A percentile compares a stretch with the other conserved stretches of the same genome.
Conservation (phyloP, 2,113 vertebrate genomes). For the Pyrgilauda ruficollis region DNA sequence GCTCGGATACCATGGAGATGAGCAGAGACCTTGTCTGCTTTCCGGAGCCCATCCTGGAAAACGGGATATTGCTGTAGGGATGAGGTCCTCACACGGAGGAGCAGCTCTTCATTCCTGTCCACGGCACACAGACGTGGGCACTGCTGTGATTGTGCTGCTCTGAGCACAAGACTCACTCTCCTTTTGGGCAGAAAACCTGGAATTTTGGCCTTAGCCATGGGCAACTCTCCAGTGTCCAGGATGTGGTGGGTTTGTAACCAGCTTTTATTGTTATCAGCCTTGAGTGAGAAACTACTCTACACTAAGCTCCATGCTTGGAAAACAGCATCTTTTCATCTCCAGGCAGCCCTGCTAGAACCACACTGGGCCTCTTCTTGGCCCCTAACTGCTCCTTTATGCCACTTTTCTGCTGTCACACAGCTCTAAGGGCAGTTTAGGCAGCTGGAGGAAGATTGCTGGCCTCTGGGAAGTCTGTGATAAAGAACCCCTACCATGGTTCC, state of each 20-base stretch:
- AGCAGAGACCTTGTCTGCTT: slow-evolving; percentile 37
- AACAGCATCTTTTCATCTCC: neutral
- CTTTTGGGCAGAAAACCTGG: neutral
- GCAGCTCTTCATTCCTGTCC: neutral
- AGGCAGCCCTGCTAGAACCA: neutral
- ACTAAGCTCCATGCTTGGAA: neutral
- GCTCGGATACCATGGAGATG: slow-evolving; percentile 59
- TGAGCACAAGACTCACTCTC: neutral
- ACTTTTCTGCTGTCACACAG: neutral
- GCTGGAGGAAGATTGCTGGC: neutral
- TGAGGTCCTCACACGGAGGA: neutral
- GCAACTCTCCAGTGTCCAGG: neutral
- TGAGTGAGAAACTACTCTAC: neutral
- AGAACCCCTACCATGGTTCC: neutral
- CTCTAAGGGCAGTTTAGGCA: neutral
- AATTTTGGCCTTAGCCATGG: neutral
- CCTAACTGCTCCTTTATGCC: neutral
- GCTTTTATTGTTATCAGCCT: neutral
- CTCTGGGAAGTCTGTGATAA: neutral
- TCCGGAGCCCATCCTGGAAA: neutral
- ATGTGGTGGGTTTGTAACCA: neutral
- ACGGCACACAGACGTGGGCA: neutral
- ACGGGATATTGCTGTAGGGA: neutral
- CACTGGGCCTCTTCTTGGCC: neutral
- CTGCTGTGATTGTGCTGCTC: neutral